Conservation (phyloP, 1,140 invertebrate species). For the Metopolophium dirhodum region DNA sequence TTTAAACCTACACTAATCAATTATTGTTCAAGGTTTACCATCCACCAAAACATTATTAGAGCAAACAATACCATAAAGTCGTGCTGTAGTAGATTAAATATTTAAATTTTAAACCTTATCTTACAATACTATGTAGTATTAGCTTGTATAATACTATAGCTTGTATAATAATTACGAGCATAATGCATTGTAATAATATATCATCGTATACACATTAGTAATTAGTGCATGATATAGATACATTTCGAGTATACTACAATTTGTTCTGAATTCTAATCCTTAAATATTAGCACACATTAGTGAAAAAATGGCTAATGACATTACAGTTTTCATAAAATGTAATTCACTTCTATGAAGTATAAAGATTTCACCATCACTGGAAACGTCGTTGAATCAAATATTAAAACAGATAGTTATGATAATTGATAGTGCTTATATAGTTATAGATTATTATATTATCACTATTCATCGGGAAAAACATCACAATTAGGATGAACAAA, state of each 20-base stretch:
- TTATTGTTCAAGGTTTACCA: neutral
- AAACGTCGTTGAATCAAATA: neutral
- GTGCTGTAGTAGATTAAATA: neutral
- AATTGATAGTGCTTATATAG: no score
- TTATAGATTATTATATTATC: neutral
- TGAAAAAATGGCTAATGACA: neutral
- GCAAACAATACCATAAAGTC: neutral
- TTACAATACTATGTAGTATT: neutral
- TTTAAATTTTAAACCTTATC: slow-evolving; percentile 1
- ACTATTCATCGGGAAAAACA: neutral
- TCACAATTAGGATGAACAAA: no score
- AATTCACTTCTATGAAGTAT: neutral
- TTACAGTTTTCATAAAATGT: neutral
- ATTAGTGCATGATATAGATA: neutral
- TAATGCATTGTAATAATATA: neutral
- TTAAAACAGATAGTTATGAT: neutral
- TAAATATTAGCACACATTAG: neutral
- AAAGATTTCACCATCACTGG: neutral
- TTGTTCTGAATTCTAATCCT: neutral
- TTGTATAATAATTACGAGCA: neutral
- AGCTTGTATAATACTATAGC: neutral
- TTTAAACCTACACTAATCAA: slow-evolving; percentile 12
- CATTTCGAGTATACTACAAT: neutral
- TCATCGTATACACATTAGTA: neutral
- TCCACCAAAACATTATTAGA: neutral